Evolutionary conservation across 1,140 invertebrate genomes (phyloP).

Genomic region (Maconellicoccus hirsutus): DNA sequence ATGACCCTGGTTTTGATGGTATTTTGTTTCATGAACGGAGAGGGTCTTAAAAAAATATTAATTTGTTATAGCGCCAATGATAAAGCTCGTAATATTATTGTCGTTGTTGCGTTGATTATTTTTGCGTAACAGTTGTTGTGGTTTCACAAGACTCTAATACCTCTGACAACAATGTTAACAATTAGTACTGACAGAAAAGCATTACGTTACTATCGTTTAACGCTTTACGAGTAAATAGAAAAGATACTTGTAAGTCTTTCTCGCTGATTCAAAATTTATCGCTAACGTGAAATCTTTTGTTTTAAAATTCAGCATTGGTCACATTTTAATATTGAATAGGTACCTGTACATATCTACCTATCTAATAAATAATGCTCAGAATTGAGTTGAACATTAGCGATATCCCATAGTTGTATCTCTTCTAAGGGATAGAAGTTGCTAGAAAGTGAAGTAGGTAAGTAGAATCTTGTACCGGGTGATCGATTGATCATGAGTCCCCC

Average conservation of each 20-base stretch:
- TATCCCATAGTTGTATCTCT: too few relatives aligned
- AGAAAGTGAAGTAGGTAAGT: too few relatives aligned
- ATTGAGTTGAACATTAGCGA: too few relatives aligned
- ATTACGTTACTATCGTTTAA: background rate
- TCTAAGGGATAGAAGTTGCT: too few relatives aligned
- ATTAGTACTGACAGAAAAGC: background rate
- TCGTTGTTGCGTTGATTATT: slow-evolving; percentile 4
- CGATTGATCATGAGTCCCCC: too few relatives aligned
- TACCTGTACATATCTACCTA: too few relatives aligned
- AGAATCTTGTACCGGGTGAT: too few relatives aligned
- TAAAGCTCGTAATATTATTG: background rate
- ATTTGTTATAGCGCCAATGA: background rate
- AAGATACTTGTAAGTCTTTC: background rate
- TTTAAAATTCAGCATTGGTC: background rate
- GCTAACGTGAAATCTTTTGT: background rate
- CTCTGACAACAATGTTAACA: slow-evolving; percentile 8
- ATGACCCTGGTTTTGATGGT: slow-evolving; percentile 3
- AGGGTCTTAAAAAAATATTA: slow-evolving; percentile 5
- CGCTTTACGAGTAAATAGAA: background rate
- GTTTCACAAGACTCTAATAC: slow-evolving; percentile 8
- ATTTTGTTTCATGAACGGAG: background rate
- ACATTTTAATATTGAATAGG: too few relatives aligned
- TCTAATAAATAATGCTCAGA: too few relatives aligned
- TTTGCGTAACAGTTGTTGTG: background rate
- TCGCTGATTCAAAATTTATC: background rate